Base-by-base conservation (phyloP, 2,797 vertebrate species). In the Sebastes goodei region DNA sequence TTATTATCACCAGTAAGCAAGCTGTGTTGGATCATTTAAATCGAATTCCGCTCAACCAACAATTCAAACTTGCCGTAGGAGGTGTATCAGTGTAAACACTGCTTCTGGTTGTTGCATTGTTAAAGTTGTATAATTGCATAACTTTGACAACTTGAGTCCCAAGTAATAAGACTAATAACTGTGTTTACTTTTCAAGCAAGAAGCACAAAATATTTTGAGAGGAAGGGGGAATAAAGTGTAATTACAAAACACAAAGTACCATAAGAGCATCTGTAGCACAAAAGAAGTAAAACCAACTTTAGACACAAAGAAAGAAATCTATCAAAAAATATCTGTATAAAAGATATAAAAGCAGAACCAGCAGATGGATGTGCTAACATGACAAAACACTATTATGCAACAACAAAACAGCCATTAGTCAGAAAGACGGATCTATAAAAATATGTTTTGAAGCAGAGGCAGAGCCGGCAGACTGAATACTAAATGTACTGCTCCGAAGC, bases 1-100 rank as follows among this genome's bases (percentile, higher is more conserved):
- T 81, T 60, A 78, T 89, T 65, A 83, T 82, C 72, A 55, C 42
- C 74, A 83, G 56, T 84, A 71, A 88, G 69, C 38, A 74, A 85
- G 62, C 76, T 35, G 62, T 62, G 78, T 78, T 66, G 78, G 57
- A 78, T 83, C 63, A 81, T 61, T 71, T 38, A 60, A 86, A 88
- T 79, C 10, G 12, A 81, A 80, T 85, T 83, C 55, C 20, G 60
- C 53, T 70, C 23, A 62, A 71, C 15, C 66, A 60, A 42, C 76
- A 49, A 65, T 38, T 70, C 61, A 63, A 46, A 81, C 79, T 29
- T 76, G 71, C 60, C 1, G 8, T 10, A 25, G 63, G 29, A 74
- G 71, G 70, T 86, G 71, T 20, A 71, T 56, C 35, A 38, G 56
- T 53, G 63, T 65, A 52, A 64, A 70, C 46, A 72, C 42, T 6